Base-by-base conservation (phyloP, 1,140 invertebrate species). In the Magallana angulata region DNA sequence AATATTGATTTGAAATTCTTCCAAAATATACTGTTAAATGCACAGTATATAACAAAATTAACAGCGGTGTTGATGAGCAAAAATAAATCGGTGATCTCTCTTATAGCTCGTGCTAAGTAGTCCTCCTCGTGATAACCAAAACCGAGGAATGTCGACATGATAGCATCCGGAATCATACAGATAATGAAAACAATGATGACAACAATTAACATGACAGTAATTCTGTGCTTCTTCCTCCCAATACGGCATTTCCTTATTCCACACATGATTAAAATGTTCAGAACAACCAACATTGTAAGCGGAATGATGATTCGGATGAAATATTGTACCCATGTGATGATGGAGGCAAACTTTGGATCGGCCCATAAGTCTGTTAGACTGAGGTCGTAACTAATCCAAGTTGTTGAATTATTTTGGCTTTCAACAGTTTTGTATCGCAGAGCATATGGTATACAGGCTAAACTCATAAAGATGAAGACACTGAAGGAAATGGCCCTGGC, bases 1-100 rank as follows among this genome's bases (percentile, higher is more conserved):
- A 82, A 82, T n/a, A 82, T 11, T 18, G 81, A 57, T 18, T 82
- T 18, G 57, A 82, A 82, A 82, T 82, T 82, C 36, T 30, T 82
- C 81, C 81, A 82, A 57, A 82, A 82, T n/a, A 82, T 82, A 18
- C 36, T 82, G 57, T 82, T 82, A 57, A 82, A 82, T 7, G 58
- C 96, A 91, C 97, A 97, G 93, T 97, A 97, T 68, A 97, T 94
- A 68, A 97, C 94, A 95, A 97, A 97, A 94, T 97, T 97, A 7
- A 96, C 95, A 6, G 95, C 95, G 1, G 97, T 96, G 94, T 97
- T 97, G 60, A 97, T 94, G 14, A 96, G 95, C n/a, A 97, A 94
- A 56, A 97, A 93, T 56, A 97, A 95, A 93, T 97, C 97, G 18
- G 96, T 97, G 36, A 97, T 96, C 94, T 97, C 97, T 7, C 97